Base-by-base conservation (phyloP, 2,113 vertebrate species). In the Corythornis madagascariensis region DNA sequence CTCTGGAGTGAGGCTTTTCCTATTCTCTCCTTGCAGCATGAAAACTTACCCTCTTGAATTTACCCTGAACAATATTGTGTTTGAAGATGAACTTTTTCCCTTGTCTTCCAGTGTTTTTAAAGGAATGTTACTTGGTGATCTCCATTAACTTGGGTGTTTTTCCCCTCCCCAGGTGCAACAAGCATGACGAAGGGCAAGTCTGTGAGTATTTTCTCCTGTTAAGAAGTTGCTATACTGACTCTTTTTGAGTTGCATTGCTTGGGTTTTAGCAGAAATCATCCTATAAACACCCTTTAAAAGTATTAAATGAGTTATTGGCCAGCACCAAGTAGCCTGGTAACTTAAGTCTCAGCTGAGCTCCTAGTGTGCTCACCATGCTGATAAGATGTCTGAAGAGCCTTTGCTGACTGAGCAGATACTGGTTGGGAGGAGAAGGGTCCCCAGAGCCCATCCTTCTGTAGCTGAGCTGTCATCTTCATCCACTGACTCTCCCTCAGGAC, bases 121-220 rank as follows among this genome's bases (percentile, higher is more conserved):
- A 45, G 45, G 33, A 82, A 17, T 31, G 33, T 45, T 59, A 29
- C 11, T 70, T 65, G n/a, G 31, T 55, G 40, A 24, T 81, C 78
- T 71, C 38, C 20, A 40, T 72, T 89, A 77, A 94, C 29, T 67
- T 79, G 6, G 40, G 13, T 15, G 11, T 53, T 42, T 14, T 38
- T 42, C 81, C 73, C 11, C 6, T 7, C 20, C 15, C 31, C 76
- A 94, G 95, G 45, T 90, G 83, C 45, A 52, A 84, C 67, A 69
- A 72, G 21, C 29, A 66, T 28, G 21, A 78, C 24, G 4, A 33
- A 45, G 0, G 6, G 10, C 61, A 80, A 28, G 11, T 20, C 24
- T 16, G 96, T 97, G 85, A 92, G 96, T 95, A 35, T 63, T 65
- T 70, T 59, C 31, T 43, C 15, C 24, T 25, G 28, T 2, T 57